Percentiles rank a stretch among this genome's conserved stretches.
Conservation (phyloP, 1,140 invertebrate species). For the Oncopodura yosiiana region DNA sequence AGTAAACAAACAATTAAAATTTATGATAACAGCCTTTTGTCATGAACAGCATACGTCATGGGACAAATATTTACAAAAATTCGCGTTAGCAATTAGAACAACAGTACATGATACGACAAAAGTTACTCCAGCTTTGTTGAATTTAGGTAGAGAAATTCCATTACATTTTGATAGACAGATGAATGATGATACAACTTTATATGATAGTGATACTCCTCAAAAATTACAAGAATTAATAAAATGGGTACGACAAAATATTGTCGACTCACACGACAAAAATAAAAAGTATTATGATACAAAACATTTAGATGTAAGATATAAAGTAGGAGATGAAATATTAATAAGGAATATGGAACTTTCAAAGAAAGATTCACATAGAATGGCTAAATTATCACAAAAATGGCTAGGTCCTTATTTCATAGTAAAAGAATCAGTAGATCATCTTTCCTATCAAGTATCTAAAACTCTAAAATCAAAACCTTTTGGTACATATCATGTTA, state of each 20-base stretch:
- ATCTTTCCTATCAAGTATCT: too few relatives aligned
- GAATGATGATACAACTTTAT: background rate
- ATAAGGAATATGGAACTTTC: background rate
- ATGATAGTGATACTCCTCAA: slow-evolving; percentile 1
- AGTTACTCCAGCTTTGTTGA: slow-evolving; percentile 39
- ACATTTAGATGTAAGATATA: slow-evolving; percentile 1
- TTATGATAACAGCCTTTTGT: slow-evolving; percentile 38
- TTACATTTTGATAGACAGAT: slow-evolving; percentile 13
- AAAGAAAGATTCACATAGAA: background rate
- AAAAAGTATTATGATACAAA: slow-evolving; percentile 15
- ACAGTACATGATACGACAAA: slow-evolving; percentile 38
- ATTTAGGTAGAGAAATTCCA: slow-evolving; percentile 39
- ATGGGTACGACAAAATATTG: slow-evolving; percentile 9
- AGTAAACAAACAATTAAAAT: slow-evolving; percentile 41
- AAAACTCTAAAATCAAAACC: too few relatives aligned
- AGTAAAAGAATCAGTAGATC: background rate
- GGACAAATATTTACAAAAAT: slow-evolving; percentile 38
- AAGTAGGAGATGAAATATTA: slow-evolving; percentile 6
- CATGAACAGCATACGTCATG: slow-evolving; percentile 38
- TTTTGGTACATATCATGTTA: too few relatives aligned
- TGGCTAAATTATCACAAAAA: background rate
- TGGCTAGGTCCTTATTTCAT: slow-evolving; percentile 8
- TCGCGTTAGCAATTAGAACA: slow-evolving; percentile 42
- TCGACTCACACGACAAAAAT: background rate
- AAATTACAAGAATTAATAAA: slow-evolving; percentile 6